These are phyloP conservation scores for Drosophila tsacasi DNA, from an alignment of 1,140 invertebrate genomes.

Conservation along the genomic window DNA sequence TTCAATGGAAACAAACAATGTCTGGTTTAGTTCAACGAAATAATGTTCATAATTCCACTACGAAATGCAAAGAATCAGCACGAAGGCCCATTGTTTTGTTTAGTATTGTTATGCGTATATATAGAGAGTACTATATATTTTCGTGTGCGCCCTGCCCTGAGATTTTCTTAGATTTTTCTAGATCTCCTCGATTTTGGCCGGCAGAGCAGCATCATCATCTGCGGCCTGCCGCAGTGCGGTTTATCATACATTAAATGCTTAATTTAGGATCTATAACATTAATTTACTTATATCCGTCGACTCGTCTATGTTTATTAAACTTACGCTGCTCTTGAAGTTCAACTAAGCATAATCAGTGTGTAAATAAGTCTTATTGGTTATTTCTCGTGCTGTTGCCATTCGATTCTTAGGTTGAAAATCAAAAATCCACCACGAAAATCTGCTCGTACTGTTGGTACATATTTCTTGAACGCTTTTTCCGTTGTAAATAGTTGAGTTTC, in stretches of 20 bases:
- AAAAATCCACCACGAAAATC: conserved; percentile 60
- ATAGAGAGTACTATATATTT: conserved; percentile 29
- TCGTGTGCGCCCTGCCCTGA: conserved; percentile 28
- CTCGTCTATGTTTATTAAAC: conserved; percentile 22
- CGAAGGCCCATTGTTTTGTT: conserved; percentile 25
- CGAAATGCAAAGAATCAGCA: conserved; percentile 51
- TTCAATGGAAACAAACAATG: conserved; percentile 68
- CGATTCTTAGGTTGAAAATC: conserved; percentile 49
- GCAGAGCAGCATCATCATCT: conserved; percentile 48
- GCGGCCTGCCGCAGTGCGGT: conserved; percentile 67
- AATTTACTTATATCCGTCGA: conserved; percentile 52
- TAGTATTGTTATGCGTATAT: conserved; percentile 34
- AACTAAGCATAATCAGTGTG: conserved; percentile 83
- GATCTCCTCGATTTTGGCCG: conserved; percentile 21
- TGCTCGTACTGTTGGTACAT: conserved; percentile 1
- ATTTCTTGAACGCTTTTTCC: conserved; percentile 13
- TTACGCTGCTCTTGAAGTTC: conserved; percentile 65
- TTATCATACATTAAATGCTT: conserved; percentile 73
- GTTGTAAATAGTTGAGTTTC: conserved; percentile 70
- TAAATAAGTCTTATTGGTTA: conserved; percentile 82
- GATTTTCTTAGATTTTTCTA: conserved; percentile 10
- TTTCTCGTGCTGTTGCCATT: conserved; percentile 41
- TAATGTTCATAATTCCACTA: conserved; percentile 66
- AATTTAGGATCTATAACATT: conserved; percentile 67
- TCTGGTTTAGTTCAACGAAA: conserved; percentile 53